phyloP scores from a whole-genome alignment of 2,113 vertebrate species.

The Madoqua kirkii region DNA sequence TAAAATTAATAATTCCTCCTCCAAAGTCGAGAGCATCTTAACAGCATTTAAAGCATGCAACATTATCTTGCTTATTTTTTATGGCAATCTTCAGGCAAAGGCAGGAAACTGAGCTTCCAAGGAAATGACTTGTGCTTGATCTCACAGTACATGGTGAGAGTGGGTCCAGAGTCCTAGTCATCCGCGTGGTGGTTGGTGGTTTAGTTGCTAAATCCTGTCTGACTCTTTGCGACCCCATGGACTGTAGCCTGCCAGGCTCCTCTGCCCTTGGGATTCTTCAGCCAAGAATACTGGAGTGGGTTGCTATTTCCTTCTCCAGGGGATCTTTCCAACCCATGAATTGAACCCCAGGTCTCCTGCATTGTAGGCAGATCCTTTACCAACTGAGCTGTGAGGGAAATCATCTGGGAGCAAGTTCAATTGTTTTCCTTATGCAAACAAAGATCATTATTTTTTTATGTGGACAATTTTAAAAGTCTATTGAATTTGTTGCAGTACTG shows the following conservation, averaged over 20 bases:
- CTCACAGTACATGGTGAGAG: not conserved
- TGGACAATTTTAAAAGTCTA: not conserved
- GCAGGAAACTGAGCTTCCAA: not conserved
- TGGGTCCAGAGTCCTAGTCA: not conserved
- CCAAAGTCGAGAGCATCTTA: not conserved
- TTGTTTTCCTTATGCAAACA: not conserved
- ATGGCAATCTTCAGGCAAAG: not conserved
- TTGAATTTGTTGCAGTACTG: not conserved
- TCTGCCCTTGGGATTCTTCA: not conserved
- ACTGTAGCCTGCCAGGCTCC: not conserved
- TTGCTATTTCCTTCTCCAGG: not conserved
- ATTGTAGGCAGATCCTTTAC: not conserved
- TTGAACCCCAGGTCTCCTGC: not conserved
- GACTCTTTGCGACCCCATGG: rapidly evolving
- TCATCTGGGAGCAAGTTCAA: not conserved
- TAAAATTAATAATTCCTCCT: not conserved
- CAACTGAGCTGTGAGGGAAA: not conserved
- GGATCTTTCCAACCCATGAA: not conserved
- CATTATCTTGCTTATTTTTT: not conserved
- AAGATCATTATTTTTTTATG: not conserved
- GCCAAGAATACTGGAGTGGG: not conserved
- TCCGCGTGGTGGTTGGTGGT: not conserved
- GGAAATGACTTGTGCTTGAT: not conserved
- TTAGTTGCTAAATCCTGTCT: not conserved
- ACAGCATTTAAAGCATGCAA: not conserved